These are phyloP conservation scores for Morone saxatilis DNA, from an alignment of 2,113 vertebrate genomes.

Conservation along the genomic window DNA sequence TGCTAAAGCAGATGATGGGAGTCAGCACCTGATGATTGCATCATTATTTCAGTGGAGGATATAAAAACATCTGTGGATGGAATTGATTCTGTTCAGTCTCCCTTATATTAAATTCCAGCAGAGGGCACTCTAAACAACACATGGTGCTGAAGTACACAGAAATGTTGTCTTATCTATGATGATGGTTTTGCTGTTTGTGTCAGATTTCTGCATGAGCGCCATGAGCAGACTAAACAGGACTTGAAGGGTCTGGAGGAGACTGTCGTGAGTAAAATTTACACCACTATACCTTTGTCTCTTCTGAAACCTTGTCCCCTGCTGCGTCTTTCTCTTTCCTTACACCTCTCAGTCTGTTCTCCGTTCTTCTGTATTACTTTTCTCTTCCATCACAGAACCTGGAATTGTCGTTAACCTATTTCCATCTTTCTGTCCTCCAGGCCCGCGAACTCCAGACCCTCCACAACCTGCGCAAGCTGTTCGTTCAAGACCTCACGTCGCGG, in stretches of 20 bases:
- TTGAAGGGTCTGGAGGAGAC: slow-evolving; percentile 95
- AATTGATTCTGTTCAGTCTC: background rate
- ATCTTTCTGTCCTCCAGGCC: slow-evolving; percentile 80
- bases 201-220: slow-evolving; percentile 93
- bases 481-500: slow-evolving; percentile 96
- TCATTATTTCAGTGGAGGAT: background rate
- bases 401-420: slow-evolving; percentile 23
- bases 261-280: slow-evolving; percentile 86
- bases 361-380: background rate
- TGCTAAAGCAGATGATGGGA: background rate
- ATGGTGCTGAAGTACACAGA: background rate
- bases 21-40: background rate
- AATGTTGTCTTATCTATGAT: background rate
- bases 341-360: background rate
- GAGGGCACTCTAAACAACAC: slow-evolving; percentile 2
- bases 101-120: slow-evolving; percentile 5
- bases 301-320: background rate
- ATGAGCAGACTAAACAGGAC: slow-evolving; percentile 94
- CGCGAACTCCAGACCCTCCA: slow-evolving; percentile 97
- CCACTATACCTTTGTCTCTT: background rate
- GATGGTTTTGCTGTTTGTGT: slow-evolving; percentile 30
- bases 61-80: background rate
- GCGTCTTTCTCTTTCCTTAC: background rate
- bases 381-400: background rate
- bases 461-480: slow-evolving; percentile 97